Conservation (phyloP, 2,797 vertebrate species). For the Petrocephalus schoutedeni region DNA sequence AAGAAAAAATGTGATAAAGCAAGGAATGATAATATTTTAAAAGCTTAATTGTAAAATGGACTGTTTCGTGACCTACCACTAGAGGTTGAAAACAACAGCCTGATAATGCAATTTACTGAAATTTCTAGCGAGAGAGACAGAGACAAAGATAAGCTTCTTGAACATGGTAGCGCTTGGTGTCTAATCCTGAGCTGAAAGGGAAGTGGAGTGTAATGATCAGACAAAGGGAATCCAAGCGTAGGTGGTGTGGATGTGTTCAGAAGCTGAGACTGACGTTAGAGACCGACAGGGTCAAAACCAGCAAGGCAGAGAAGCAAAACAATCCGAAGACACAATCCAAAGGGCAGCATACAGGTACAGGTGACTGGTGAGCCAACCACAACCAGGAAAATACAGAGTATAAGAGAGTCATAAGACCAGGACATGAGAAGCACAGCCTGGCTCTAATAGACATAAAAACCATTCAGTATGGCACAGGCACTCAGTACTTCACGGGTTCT, state of each 20-base stretch:
- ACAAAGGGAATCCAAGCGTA: not conserved
- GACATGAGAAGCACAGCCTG: not conserved
- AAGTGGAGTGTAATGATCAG: not conserved
- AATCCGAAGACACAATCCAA: not conserved
- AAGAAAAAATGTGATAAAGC: not conserved
- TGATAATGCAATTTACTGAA: not conserved
- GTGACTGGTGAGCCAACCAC: not conserved
- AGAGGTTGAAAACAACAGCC: not conserved
- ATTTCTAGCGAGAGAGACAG: not conserved
- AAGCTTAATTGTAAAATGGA: not conserved
- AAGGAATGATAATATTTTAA: not conserved
- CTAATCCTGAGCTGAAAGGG: not conserved
- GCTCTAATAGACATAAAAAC: not conserved
- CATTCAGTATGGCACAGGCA: not conserved
- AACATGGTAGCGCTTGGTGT: not conserved
- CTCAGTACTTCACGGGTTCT: not conserved
- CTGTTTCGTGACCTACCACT: not conserved
- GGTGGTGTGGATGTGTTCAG: not conserved
- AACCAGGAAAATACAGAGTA: not conserved
- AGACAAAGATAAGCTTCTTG: not conserved
- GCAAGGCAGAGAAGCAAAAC: not conserved
- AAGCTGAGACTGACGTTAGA: not conserved
- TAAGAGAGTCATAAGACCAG: not conserved
- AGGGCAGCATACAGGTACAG: not conserved
- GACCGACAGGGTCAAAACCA: not conserved